Evolutionary conservation across 2,113 vertebrate species (phyloP).

Genomic region (Fregetta grallaria): DNA sequence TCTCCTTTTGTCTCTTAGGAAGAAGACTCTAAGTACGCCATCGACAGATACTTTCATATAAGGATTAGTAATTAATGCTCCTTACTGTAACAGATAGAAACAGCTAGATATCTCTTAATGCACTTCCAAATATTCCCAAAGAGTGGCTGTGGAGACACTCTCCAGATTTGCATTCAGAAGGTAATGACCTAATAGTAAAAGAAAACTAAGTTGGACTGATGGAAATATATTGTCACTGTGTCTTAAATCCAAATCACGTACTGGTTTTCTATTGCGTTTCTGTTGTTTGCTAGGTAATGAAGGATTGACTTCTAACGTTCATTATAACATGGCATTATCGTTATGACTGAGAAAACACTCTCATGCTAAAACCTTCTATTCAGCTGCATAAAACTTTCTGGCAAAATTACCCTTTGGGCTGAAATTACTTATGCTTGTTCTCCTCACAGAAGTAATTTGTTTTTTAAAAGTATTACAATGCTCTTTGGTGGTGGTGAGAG

Average conservation of each 20-base stretch:
- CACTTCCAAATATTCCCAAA: not conserved
- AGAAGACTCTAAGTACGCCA: not conserved
- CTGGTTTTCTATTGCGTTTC: conserved; percentile 46
- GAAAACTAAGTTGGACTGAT: conserved; percentile 51
- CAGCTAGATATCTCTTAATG: conserved; percentile 13
- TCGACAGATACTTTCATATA: not conserved
- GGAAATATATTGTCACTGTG: not conserved
- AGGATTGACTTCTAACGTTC: conserved; percentile 46
- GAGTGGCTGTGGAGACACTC: not conserved
- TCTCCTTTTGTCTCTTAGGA: not conserved
- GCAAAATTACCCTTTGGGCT: conserved; percentile 10
- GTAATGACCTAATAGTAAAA: conserved; percentile 39
- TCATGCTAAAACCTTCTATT: not conserved
- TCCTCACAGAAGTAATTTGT: conserved; percentile 17
- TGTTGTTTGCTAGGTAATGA: conserved; percentile 36
- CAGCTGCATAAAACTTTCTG: not conserved
- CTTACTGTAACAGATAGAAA: not conserved
- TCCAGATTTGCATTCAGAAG: conserved; percentile 25
- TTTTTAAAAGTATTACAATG: not conserved
- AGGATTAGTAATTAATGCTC: conserved; percentile 3
- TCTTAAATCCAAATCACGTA: conserved; percentile 22
- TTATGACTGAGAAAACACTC: conserved; percentile 47
- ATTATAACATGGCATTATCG: not conserved
- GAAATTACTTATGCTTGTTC: conserved; percentile 34
- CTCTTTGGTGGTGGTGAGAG: not conserved